Conservation (phyloP, 2,113 vertebrate species). For the Tachycineta bicolor region DNA sequence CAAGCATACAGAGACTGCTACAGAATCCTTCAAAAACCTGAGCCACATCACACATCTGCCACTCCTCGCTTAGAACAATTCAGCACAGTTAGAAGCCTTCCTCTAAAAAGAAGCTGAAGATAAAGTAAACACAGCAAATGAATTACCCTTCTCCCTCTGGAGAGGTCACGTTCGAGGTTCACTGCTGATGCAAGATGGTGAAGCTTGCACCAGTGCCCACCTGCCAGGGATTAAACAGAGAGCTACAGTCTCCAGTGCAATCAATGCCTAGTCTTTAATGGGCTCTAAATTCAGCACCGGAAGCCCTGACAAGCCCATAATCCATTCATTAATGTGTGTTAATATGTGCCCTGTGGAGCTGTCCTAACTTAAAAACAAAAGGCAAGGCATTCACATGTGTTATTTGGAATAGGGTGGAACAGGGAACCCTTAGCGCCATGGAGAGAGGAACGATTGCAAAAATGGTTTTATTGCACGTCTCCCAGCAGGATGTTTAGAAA, state of each 20-base stretch:
- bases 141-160: constrained; percentile 56
- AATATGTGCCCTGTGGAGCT: constrained; percentile 47
- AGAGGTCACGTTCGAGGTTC: constrained; percentile 67
- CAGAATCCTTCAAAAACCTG: constrained; percentile 9
- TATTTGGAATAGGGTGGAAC: constrained; percentile 39
- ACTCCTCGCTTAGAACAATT: constrained; percentile 68
- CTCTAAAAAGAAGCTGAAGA: constrained; percentile 45
- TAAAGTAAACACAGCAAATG: constrained; percentile 68
- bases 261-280: constrained; percentile 49
- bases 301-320: constrained; percentile 49
- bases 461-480: constrained; percentile 44
- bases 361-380: constrained; percentile 58
- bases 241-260: constrained; percentile 49
- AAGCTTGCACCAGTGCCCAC: constrained; percentile 55
- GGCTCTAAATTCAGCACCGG: constrained; percentile 55
- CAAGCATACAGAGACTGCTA: background rate
- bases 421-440: background rate
- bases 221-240: constrained; percentile 72
- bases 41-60: constrained; percentile 43
- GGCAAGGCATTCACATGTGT: constrained; percentile 25
- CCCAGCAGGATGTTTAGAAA: constrained; percentile 51
- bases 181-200: constrained; percentile 65
- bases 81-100: constrained; percentile 47
- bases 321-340: constrained; percentile 61
- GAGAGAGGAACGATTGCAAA: constrained; percentile 29